Conservation (phyloP, 1,140 invertebrate genomes). For the Drosophila bipectinata region DNA sequence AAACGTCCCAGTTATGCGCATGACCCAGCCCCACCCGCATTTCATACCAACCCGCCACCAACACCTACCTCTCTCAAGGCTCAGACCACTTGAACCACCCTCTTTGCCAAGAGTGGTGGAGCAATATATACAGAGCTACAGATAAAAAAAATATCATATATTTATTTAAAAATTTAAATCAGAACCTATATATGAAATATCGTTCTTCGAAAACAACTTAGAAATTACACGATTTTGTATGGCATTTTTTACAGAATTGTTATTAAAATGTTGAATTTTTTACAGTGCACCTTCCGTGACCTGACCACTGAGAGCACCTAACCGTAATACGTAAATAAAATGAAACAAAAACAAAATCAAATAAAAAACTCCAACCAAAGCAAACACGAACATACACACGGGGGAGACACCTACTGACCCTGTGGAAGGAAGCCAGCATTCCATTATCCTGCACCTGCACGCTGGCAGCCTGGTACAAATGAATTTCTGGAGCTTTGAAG, state of each 20-base stretch:
- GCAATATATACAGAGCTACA: conserved; percentile 20
- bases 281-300: conserved; percentile 38
- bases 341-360: conserved; percentile 37
- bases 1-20: conserved; percentile 52
- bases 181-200: too few relatives aligned
- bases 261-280: neutral
- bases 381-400: conserved; percentile 11
- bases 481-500: conserved; percentile 84
- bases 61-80: conserved; percentile 2
- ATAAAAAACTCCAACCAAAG: conserved; percentile 6
- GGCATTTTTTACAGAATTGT: neutral
- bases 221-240: too few relatives aligned
- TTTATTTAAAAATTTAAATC: too few relatives aligned
- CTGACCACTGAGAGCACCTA: conserved; percentile 20
- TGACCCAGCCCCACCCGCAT: conserved; percentile 42
- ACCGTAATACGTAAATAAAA: conserved; percentile 53
- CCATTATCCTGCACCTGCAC: conserved; percentile 20
- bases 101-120: conserved; percentile 1
- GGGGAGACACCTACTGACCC: neutral
- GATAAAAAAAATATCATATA: neutral
- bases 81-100: conserved; percentile 5
- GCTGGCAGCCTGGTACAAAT: conserved; percentile 68
- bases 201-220: too few relatives aligned
- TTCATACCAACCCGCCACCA: conserved; percentile 13
- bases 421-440: conserved; percentile 28